These are phyloP conservation scores for Apaloderma vittatum DNA, from an alignment of 2,113 vertebrate species.

Conservation along the genomic window DNA sequence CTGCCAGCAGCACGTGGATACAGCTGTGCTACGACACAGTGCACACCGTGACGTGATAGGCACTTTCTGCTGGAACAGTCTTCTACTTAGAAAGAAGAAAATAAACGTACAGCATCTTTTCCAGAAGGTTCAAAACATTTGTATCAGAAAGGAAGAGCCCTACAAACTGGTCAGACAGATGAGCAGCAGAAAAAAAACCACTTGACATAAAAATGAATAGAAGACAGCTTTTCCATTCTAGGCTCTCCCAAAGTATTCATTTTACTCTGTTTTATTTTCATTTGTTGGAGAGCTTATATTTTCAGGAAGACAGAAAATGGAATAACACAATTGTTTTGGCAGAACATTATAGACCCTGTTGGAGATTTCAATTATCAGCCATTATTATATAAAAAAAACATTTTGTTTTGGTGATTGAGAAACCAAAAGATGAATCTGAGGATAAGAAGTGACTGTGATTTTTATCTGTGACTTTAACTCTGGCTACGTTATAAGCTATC, in stretches of 20 bases:
- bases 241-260: not conserved
- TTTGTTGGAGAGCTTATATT: not conserved
- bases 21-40: not conserved
- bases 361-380: not conserved
- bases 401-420: not conserved
- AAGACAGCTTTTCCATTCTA: not conserved
- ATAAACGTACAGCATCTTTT: not conserved
- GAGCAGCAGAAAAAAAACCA: not conserved
- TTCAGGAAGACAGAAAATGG: not conserved
- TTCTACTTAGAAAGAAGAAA: not conserved
- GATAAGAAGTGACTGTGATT: not conserved
- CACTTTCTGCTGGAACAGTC: not conserved
- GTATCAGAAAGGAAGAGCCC: not conserved
- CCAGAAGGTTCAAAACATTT: constrained; percentile 4
- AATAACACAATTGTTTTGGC: not conserved
- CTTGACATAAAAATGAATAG: not conserved
- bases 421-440: constrained; percentile 20
- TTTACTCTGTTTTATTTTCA: not conserved
- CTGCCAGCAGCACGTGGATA: not conserved
- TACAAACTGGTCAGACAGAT: not conserved
- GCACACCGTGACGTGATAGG: not conserved
- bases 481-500: not conserved
- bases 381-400: not conserved
- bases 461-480: not conserved
- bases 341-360: not conserved